Percentiles rank a stretch among this genome's conserved stretches.
These are phyloP conservation scores for Upupa epops DNA, from an alignment of 2,113 vertebrate species.

Conservation along the genomic window DNA sequence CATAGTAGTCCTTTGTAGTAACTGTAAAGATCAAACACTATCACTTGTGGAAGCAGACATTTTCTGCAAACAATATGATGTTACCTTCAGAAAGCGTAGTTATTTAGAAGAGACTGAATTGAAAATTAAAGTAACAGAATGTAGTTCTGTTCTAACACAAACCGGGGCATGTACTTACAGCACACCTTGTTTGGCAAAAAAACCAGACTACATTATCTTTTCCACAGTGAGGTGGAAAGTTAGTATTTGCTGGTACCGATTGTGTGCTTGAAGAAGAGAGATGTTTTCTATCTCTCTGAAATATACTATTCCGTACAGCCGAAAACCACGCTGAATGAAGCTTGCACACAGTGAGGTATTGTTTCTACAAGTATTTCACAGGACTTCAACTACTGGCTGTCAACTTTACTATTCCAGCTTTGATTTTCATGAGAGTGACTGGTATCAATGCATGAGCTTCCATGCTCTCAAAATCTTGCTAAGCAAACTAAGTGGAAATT, in stretches of 20 bases:
- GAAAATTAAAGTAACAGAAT: too few relatives aligned
- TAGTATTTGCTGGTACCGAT: neutral
- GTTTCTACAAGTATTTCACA: neutral
- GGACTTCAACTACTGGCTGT: neutral
- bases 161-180: neutral
- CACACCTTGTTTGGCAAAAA: neutral
- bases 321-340: rapidly evolving
- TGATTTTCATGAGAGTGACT: neutral
- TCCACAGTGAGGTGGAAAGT: neutral
- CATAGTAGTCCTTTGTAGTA: too few relatives aligned
- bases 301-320: neutral
- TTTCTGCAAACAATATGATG: too few relatives aligned
- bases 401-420: neutral
- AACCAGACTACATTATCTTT: neutral
- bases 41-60: too few relatives aligned
- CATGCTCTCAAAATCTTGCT: neutral
- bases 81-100: too few relatives aligned
- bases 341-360: neutral
- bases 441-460: neutral
- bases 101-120: too few relatives aligned
- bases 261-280: neutral
- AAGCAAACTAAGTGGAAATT: neutral
- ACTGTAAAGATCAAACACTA: too few relatives aligned
- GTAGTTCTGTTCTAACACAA: too few relatives aligned
- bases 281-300: neutral